Conservation (phyloP, 2,113 vertebrate species). For the Phrynocephalus versicolor region DNA sequence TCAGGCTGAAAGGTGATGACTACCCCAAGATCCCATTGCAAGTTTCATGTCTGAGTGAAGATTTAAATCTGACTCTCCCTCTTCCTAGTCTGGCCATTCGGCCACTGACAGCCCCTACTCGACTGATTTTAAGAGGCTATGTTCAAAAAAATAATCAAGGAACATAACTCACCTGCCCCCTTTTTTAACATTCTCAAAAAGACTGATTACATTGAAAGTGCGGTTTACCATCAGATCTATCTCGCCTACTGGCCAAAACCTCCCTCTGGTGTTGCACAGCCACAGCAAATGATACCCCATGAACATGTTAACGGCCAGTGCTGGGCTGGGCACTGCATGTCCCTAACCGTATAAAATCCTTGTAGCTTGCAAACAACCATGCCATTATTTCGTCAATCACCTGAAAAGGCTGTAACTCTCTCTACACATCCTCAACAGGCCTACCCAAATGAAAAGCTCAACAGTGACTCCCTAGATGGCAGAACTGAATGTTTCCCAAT, state of each 20-base stretch:
- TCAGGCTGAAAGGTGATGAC: too few relatives aligned
- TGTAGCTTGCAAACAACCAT: background rate
- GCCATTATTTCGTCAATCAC: background rate
- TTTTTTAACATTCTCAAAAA: background rate
- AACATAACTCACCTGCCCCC: background rate
- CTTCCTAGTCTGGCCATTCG: too few relatives aligned
- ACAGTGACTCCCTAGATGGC: background rate
- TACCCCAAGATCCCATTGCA: too few relatives aligned
- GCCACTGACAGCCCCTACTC: background rate
- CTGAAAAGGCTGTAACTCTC: background rate
- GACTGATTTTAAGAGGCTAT: background rate
- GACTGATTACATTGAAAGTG: too few relatives aligned
- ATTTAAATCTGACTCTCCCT: background rate
- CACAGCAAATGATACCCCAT: background rate
- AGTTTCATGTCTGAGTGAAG: background rate
- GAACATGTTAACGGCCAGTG: too few relatives aligned
- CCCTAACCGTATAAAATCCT: background rate
- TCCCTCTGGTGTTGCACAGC: background rate
- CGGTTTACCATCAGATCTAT: background rate
- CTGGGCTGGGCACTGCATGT: too few relatives aligned
- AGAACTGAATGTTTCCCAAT: background rate
- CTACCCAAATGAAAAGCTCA: background rate
- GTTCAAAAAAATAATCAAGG: background rate
- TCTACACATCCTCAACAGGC: background rate
- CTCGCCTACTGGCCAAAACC: background rate